Evolutionary conservation across 2,888 invertebrate species (phyloP).

Genomic region (Celastrina argiolus): DNA sequence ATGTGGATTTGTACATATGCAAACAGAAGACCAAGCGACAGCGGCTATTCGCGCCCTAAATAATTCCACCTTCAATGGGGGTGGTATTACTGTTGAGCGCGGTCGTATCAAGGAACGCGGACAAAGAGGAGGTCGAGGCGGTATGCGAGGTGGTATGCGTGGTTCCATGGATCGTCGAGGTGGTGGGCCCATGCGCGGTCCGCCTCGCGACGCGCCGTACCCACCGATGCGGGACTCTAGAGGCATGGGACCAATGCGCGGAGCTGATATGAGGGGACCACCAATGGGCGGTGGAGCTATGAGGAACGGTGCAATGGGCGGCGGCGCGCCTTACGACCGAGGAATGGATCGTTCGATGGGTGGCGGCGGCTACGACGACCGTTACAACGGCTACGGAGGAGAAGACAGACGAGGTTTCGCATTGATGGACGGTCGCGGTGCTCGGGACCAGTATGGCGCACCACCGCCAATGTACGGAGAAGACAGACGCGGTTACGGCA

Average conservation of each 20-base stretch:
- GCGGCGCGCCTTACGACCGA: slow-evolving; percentile 54
- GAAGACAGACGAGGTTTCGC: slow-evolving; percentile 69
- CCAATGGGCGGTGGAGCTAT: slow-evolving; percentile 45
- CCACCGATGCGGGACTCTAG: slow-evolving; percentile 46
- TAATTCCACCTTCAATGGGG: slow-evolving; percentile 89
- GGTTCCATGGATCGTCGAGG: slow-evolving; percentile 56
- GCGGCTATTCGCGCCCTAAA: slow-evolving; percentile 89
- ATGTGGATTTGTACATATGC: slow-evolving; percentile 96
- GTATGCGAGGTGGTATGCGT: slow-evolving; percentile 66
- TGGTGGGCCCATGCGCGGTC: slow-evolving; percentile 54
- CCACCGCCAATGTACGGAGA: slow-evolving; percentile 52
- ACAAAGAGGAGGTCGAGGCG: slow-evolving; percentile 66
- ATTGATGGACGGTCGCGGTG: slow-evolving; percentile 55
- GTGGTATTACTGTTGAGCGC: slow-evolving; percentile 89
- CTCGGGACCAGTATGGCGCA: slow-evolving; percentile 59
- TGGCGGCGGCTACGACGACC: slow-evolving; percentile 57
- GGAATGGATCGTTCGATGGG: slow-evolving; percentile 50
- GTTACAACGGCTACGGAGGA: slow-evolving; percentile 65
- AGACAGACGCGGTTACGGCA: slow-evolving; percentile 46
- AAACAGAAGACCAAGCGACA: slow-evolving; percentile 87
- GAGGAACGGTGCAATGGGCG: slow-evolving; percentile 62
- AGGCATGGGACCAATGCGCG: slow-evolving; percentile 52
- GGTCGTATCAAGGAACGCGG: slow-evolving; percentile 86
- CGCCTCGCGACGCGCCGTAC: slow-evolving; percentile 46
- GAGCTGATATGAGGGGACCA: slow-evolving; percentile 65